A percentile compares a stretch with the other conserved stretches of the same genome.
Conservation (phyloP, 2,797 vertebrate species). For the Pempheris klunzingeri region DNA sequence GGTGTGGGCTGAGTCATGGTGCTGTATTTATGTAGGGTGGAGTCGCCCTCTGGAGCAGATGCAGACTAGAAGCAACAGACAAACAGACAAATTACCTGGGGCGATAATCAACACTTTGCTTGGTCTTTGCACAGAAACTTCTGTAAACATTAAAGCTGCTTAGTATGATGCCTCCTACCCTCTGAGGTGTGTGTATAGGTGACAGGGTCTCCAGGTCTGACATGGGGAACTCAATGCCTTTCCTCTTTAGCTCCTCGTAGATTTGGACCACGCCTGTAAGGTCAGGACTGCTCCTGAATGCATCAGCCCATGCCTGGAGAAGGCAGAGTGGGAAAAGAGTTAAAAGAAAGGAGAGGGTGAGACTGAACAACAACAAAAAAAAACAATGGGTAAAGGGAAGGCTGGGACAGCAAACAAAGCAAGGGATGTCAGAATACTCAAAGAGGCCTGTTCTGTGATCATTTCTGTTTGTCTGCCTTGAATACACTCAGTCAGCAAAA, state of each 20-base stretch:
- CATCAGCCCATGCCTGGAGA: slow-evolving; percentile 96
- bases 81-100: neutral
- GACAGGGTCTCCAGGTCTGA: slow-evolving; percentile 96
- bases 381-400: slow-evolving; percentile 4
- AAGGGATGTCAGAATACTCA: slow-evolving; percentile 24
- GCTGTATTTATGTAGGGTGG: slow-evolving; percentile 84
- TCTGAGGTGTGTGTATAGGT: slow-evolving; percentile 96
- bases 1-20: slow-evolving; percentile 83
- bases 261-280: slow-evolving; percentile 97
- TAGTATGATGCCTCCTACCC: slow-evolving; percentile 83
- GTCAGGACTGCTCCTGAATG: slow-evolving; percentile 97
- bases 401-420: slow-evolving; percentile 55
- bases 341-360: neutral
- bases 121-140: neutral
- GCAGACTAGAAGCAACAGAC: slow-evolving; percentile 67
- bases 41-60: slow-evolving; percentile 92
- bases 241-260: slow-evolving; percentile 98
- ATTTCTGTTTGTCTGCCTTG: slow-evolving; percentile 43
- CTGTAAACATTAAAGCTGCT: neutral
- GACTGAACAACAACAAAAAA: neutral
- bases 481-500: slow-evolving; percentile 49
- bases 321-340: slow-evolving; percentile 12
- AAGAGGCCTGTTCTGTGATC: slow-evolving; percentile 49
- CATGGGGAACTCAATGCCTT: slow-evolving; percentile 97
- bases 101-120: too few species aligned